Conservation (phyloP, 2,888 invertebrate genomes). For the Tetropium fuscum region DNA sequence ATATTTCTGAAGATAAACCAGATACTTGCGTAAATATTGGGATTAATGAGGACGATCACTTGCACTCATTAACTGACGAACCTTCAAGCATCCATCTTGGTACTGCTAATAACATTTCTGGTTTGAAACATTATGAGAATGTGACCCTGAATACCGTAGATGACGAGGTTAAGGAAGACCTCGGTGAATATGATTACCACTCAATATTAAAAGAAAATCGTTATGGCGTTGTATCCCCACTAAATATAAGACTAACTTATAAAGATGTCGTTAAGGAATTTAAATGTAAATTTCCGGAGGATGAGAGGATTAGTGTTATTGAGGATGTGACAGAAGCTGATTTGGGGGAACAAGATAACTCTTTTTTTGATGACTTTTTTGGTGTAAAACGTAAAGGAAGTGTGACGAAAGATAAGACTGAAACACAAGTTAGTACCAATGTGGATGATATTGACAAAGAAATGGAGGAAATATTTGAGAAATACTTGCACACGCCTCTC, state of each 20-base stretch:
- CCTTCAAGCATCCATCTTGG: too few species aligned
- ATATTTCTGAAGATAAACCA: too few species aligned
- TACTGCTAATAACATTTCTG: background rate
- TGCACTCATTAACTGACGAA: too few species aligned
- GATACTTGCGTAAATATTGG: too few species aligned
- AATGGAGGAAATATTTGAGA: slow-evolving; percentile 47
- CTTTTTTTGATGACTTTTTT: slow-evolving; percentile 40
- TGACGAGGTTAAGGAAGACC: slow-evolving; percentile 10
- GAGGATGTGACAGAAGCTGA: slow-evolving; percentile 9
- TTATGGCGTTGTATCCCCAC: slow-evolving; percentile 46
- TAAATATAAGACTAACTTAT: slow-evolving; percentile 44
- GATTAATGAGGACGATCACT: too few species aligned
- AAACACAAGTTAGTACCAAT: background rate
- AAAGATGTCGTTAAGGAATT: slow-evolving; percentile 53
- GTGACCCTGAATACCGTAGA: background rate
- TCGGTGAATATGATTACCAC: slow-evolving; percentile 31
- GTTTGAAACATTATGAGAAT: slow-evolving; percentile 2
- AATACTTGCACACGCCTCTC: slow-evolving; percentile 45
- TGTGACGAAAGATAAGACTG: background rate
- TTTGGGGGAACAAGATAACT: slow-evolving; percentile 23
- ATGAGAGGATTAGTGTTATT: slow-evolving; percentile 21
- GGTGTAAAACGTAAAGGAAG: background rate
- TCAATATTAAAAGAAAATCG: slow-evolving; percentile 46
- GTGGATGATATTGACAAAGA: slow-evolving; percentile 41
- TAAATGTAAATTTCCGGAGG: slow-evolving; percentile 45